Evolutionary conservation across 2,888 invertebrate species (phyloP), one percentile per base, ranked within the genome.

Genomic region (Plagodis dolabraria): DNA sequence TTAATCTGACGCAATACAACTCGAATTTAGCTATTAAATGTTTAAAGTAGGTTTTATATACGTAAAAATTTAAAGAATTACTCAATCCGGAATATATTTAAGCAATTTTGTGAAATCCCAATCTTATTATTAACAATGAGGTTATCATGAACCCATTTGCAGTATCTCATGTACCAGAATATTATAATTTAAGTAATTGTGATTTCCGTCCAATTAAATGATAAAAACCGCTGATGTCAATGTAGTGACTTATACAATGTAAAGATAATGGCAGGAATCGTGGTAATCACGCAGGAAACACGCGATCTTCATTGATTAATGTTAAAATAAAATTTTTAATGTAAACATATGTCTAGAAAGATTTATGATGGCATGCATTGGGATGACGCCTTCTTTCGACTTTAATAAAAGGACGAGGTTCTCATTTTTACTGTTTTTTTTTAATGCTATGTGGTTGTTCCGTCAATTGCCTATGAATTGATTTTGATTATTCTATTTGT

Each of bases 261-360:
- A 43, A 42, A 33, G 38, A 60, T 51, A 55, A 42, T 33, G 47
- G 53, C 33, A 38, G 47, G n/a, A 36, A 60, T 45, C 68, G 64
- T 65, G 64, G 12, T 35, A 60, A 65, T 68, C 68, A 68, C 65
- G 65, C 56, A 40, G 44, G 33, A 38, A 51, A 40, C 67, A 65
- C 43, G 12, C 43, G 6, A 11, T 5, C 2, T 40, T 5, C 1
- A 36, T 0, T 22, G 22, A 22, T 22, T 22, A 22, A 22, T 22
- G 22, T 22, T 22, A 22, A n/a, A n/a, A n/a, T n/a, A n/a, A n/a
- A n/a, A n/a, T n/a, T n/a, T n/a, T n/a, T n/a, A n/a, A n/a, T n/a
- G n/a, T n/a, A n/a, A n/a, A n/a, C n/a, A n/a, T n/a, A n/a, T n/a
- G n/a, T n/a, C n/a, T n/a, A n/a, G n/a, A n/a, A n/a, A n/a, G n/a